These are phyloP conservation scores for Muschampia plurimacula DNA, from an alignment of 2,888 invertebrate species.

Conservation along the genomic window DNA sequence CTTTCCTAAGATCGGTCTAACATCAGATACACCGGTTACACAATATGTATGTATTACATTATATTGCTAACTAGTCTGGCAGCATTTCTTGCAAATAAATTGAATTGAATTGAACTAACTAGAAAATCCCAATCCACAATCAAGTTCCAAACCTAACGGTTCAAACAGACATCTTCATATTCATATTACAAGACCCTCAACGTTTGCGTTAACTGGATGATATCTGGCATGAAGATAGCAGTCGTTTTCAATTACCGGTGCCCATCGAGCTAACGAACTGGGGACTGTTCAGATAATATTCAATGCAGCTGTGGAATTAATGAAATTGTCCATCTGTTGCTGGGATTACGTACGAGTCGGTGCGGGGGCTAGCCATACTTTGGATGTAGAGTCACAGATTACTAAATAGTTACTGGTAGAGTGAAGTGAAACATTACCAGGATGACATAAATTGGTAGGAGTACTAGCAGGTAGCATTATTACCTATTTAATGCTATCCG, in stretches of 20 bases:
- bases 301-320: conserved; percentile 17
- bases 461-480: too few species aligned
- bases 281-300: conserved; percentile 26
- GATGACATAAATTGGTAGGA: too few species aligned
- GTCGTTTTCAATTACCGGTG: conserved; percentile 28
- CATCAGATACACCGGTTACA: too few species aligned
- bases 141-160: conserved; percentile 1
- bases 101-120: too few species aligned
- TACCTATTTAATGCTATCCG: too few species aligned
- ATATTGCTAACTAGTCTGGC: too few species aligned
- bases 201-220: conserved; percentile 7
- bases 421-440: too few species aligned
- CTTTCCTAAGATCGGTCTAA: neutral
- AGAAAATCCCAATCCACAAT: neutral
- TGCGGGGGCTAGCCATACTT: too few species aligned
- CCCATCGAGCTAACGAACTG: conserved; percentile 29
- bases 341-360: neutral
- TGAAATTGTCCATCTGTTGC: conserved; percentile 14
- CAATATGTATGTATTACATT: too few species aligned
- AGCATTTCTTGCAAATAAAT: too few species aligned
- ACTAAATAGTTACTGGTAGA: too few species aligned
- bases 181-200: conserved; percentile 1
- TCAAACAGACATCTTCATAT: conserved; percentile 1
- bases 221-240: conserved; percentile 26
- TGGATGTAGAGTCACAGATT: too few species aligned